Evolutionary conservation across 1,140 invertebrate species (phyloP), one percentile per base, ranked within the genome.

Genomic region (Drosophila insularis): DNA sequence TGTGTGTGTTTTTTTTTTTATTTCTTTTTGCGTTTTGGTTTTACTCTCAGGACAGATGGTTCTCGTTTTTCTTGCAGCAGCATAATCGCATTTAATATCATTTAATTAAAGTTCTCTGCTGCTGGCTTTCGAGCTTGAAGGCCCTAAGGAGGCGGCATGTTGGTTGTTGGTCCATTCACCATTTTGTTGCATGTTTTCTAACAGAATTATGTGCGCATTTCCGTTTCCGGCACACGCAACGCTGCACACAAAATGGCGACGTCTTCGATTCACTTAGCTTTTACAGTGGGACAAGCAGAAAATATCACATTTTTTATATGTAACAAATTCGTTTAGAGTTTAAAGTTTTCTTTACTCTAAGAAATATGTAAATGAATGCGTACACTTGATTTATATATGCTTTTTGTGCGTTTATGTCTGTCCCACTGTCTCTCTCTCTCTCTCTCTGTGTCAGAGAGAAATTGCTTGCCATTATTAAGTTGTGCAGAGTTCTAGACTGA

Each of bases 131-230:
- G 11, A 58, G 59, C 7, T 46, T 19, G 43, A 46, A 14, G 43
- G 17, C 17, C 14, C 17, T 35, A 2, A 35, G 32, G 40, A 23
- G 31, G 21, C 31, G 43, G 35, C 39, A 11, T 43, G 13, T 21
- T 23, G 14, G 11, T 14, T 35, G n/a, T 67, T 10, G 50, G 46
- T 64, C 31, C 19, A 40, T 63, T 50, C 74, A 68, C 74, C 75
- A 78, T 77, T 78, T 78, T 71, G 63, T 58, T 55, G 63, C 71
- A 60, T 68, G 58, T 69, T 80, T 74, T 67, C 72, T 80, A 80
- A 80, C 67, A 60, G 73, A 89, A 77, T 79, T 79, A 86, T 87
- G 76, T 78, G 73, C 80, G 80, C 80, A 78, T 80, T 87, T 87
- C 84, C 79, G 80, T 84, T 84, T 87, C 77, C 80, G 69, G 69